These are phyloP conservation scores for Bellardia bayeri DNA, from an alignment of 2,888 invertebrate species.

Conservation along the genomic window DNA sequence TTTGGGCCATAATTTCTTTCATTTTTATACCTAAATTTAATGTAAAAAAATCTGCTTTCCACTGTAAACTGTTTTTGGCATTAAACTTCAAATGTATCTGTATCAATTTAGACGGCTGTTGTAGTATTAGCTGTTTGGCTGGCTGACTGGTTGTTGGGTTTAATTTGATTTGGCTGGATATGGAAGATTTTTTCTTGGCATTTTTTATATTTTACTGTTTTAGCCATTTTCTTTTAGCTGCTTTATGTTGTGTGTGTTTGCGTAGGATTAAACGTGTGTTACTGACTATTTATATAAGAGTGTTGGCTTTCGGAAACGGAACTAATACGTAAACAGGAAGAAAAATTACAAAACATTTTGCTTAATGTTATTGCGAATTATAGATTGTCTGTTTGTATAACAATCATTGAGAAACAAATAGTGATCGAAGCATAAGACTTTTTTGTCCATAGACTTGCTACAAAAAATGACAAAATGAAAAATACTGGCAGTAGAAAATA, in stretches of 20 bases:
- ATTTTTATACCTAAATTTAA: no score
- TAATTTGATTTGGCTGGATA: constrained; percentile 16
- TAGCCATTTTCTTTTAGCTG: not conserved
- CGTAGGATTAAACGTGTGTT: not conserved
- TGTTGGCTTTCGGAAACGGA: constrained; percentile 71
- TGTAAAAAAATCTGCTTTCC: no score
- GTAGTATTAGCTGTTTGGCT: not conserved
- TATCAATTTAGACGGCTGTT: constrained; percentile 21
- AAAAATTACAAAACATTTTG: constrained; percentile 73
- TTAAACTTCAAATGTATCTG: constrained; percentile 10
- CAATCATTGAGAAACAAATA: constrained; percentile 60
- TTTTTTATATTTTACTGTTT: not conserved
- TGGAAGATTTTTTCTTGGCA: not conserved
- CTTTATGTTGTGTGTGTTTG: not conserved
- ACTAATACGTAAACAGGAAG: constrained; percentile 72
- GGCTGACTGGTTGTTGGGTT: constrained; percentile 24
- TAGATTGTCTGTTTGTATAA: constrained; percentile 65
- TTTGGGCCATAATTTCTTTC: no score
- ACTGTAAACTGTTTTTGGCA: not conserved
- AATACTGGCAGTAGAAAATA: not conserved
- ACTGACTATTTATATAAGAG: constrained; percentile 18
- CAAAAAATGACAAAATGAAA: not conserved
- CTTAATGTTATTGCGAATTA: constrained; percentile 71
- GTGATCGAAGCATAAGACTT: constrained; percentile 15
- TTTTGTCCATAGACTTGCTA: not conserved